phyloP scores from a whole-genome alignment of 2,888 invertebrate species.

The Chymomyza caudatula region DNA sequence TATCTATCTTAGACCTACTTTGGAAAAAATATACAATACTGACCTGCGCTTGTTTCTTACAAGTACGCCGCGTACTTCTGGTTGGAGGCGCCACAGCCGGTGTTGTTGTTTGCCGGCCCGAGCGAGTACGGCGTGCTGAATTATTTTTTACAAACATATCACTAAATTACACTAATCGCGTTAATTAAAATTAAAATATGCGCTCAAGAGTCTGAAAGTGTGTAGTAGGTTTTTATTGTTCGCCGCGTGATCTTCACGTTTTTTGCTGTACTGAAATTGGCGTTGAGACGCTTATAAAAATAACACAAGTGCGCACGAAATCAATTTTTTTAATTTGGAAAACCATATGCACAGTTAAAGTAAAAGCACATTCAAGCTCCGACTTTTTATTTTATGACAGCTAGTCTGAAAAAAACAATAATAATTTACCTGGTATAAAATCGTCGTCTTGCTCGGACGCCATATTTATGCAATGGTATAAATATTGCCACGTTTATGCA shows the following conservation, averaged over 20 bases:
- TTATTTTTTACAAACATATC: slow-evolving; percentile 16
- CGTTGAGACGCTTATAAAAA: background rate
- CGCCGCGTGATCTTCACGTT: slow-evolving; percentile 56
- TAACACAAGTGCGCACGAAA: background rate
- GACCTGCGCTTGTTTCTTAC: slow-evolving; percentile 72
- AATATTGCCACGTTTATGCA: background rate
- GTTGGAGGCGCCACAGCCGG: slow-evolving; percentile 70
- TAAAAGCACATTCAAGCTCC: background rate
- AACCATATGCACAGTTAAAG: background rate
- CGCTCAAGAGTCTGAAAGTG: slow-evolving; percentile 14
- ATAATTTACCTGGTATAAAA: slow-evolving; percentile 70
- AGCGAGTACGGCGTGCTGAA: slow-evolving; percentile 81
- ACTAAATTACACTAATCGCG: slow-evolving; percentile 1
- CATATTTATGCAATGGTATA: slow-evolving; percentile 60
- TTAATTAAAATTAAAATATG: background rate
- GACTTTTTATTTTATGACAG: background rate
- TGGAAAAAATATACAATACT: slow-evolving; percentile 64
- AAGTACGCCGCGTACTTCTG: slow-evolving; percentile 69
- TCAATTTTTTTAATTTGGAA: background rate
- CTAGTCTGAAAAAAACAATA: background rate
- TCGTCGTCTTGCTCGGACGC: slow-evolving; percentile 77
- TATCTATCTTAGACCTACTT: background rate
- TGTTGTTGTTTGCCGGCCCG: slow-evolving; percentile 78
- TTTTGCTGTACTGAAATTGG: background rate
- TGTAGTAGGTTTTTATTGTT: slow-evolving; percentile 25